Evolutionary conservation across 1,140 invertebrate genomes (phyloP), one percentile per base, ranked within the genome.

Genomic region (Drosophila pandora): DNA sequence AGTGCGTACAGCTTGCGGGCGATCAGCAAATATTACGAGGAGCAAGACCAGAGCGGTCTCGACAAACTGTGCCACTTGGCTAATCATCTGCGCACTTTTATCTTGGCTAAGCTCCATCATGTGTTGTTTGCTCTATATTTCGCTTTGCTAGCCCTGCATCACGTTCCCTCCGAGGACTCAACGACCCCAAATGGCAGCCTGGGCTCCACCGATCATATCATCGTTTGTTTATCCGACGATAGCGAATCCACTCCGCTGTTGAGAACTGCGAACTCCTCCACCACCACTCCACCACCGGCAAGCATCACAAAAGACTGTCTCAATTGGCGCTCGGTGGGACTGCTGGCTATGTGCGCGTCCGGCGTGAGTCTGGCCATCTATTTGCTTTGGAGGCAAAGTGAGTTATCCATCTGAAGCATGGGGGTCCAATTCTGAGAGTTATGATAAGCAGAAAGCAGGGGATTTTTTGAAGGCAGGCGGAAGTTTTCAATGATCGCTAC

Each of bases 301-400:
- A 17, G 25, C 22, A 50, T 65, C 34, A 61, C 62, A 63, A 76
- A 77, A 53, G 82, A 84, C 48, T 87, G 85, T 41, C 30, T 85
- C 32, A 84, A 85, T 75, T 88, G 76, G 69, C 73, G 73, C 8
- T 79, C 60, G 5, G 76, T 89, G 43, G 57, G 55, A 10, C 45
- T 84, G 17, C 57, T 89, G 13, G n/a, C 60, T 22, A 74, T 89
- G 76, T 73, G 82, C 17, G 63, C 62, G 7, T 17, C 32, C 34
- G 75, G 52, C 23, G 13, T 88, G 41, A 58, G 34, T 41, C 17
- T 88, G 64, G 68, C 84, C 52, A 49, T 12, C 3, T 88, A 88
- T 73, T 76, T 88, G 64, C 83, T 88, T 57, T 88, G 79, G 85
- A 53, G 48, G 68, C 62, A 89, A 79, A 56, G 84, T 90, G 68